Evolutionary conservation across 2,113 vertebrate species (phyloP).

Genomic region (Nesogale talazaci): DNA sequence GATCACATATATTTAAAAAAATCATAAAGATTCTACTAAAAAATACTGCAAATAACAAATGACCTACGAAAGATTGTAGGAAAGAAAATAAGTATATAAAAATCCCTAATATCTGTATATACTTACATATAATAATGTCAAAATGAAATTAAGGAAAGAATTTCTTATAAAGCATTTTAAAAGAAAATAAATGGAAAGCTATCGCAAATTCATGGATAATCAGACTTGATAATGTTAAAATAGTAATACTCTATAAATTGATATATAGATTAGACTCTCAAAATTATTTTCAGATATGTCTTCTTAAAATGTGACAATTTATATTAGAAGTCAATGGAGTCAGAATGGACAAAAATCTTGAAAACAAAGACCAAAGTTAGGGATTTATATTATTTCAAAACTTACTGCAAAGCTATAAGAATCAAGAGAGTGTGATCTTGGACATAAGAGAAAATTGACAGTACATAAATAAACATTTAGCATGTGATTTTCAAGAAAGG

Average conservation of each 20-base stretch:
- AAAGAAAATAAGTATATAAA: conserved; percentile 15
- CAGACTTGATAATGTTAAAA: conserved; percentile 40
- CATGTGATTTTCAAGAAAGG: not conserved
- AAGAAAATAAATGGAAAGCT: conserved; percentile 43
- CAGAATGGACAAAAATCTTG: not conserved
- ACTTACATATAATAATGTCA: conserved; percentile 24
- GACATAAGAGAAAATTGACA: not conserved
- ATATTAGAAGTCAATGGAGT: not conserved
- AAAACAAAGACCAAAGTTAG: not conserved
- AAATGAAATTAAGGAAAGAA: conserved; percentile 42
- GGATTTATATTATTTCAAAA: conserved; percentile 39
- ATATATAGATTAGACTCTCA: not conserved
- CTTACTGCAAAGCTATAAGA: not conserved
- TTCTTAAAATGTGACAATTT: conserved; percentile 27
- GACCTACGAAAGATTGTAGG: not conserved
- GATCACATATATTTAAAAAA: not conserved
- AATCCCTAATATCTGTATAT: conserved; percentile 10
- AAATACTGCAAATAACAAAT: conserved; percentile 21
- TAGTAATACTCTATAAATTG: conserved; percentile 1
- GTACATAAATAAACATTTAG: conserved; percentile 21
- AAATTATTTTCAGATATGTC: conserved; percentile 1
- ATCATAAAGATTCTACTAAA: not conserved
- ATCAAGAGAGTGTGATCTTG: not conserved
- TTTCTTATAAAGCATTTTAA: conserved; percentile 8
- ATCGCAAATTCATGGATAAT: not conserved